Evolutionary conservation across 2,797 vertebrate species (phyloP).

Genomic region (Silurus lanzhouensis): DNA sequence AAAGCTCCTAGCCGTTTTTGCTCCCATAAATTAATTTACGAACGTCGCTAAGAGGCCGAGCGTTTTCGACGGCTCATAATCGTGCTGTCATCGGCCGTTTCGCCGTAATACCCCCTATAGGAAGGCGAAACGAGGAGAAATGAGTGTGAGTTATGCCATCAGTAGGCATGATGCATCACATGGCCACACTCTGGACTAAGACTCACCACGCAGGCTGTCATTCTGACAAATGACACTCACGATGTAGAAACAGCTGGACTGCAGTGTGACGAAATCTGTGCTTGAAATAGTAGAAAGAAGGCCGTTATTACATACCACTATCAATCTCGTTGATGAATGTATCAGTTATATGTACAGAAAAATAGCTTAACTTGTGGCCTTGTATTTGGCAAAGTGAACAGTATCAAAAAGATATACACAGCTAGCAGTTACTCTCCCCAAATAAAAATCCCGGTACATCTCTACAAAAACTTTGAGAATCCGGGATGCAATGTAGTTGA

Average conservation of each 20-base stretch:
- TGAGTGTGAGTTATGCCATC: neutral
- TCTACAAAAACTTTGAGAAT: neutral
- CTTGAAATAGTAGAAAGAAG: neutral
- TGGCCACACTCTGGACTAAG: neutral
- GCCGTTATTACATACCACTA: neutral
- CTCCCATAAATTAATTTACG: constrained; percentile 48
- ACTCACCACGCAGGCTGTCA: neutral
- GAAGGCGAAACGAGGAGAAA: neutral
- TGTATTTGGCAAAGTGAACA: neutral
- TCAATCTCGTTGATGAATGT: neutral
- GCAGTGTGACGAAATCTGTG: neutral
- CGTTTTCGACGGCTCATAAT: neutral
- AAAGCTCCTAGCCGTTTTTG: constrained; percentile 32
- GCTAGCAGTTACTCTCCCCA: neutral
- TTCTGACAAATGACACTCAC: neutral
- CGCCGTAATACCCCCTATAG: constrained; percentile 5
- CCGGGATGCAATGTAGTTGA: neutral
- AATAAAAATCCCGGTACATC: neutral
- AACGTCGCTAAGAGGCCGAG: constrained; percentile 39
- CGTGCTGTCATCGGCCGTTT: neutral
- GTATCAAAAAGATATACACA: neutral
- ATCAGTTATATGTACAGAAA: neutral
- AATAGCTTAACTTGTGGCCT: neutral
- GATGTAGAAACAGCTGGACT: neutral
- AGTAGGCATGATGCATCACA: constrained; percentile 16